These are phyloP conservation scores for Zoanthus solanderi DNA, from an alignment of 92 coral and sea anemone genomes.

Conservation along the genomic window DNA sequence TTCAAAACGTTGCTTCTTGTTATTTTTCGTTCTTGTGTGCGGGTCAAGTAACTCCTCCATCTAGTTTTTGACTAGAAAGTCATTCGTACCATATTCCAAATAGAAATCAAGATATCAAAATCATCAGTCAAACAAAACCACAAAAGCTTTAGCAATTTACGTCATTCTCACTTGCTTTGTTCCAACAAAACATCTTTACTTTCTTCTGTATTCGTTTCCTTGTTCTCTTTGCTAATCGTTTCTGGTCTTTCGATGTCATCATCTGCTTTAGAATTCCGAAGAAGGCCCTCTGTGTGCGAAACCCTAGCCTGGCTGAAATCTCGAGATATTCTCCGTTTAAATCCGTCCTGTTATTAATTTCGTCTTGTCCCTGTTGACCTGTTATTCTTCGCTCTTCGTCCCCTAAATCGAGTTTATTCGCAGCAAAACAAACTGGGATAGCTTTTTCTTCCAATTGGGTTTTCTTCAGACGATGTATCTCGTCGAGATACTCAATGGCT, in stretches of 20 bases:
- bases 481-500: constrained; percentile 68
- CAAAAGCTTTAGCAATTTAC: no score
- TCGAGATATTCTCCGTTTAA: constrained; percentile 80
- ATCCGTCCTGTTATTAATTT: constrained; percentile 53
- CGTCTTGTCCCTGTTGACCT: constrained; percentile 57
- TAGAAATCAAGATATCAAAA: no score
- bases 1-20: no score
- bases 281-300: constrained; percentile 66
- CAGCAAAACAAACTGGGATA: constrained; percentile 69
- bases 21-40: no score
- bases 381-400: constrained; percentile 56
- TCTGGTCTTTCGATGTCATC: constrained; percentile 34
- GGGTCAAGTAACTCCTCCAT: no score
- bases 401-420: constrained; percentile 77
- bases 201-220: constrained; percentile 15
- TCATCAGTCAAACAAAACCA: no score
- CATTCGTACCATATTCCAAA: no score
- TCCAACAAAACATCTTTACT: no score
- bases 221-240: neutral
- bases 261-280: constrained; percentile 38
- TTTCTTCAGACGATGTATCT: constrained; percentile 54
- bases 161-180: no score
- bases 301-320: constrained; percentile 69
- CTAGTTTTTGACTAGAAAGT: no score
- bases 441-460: constrained; percentile 16